phyloP scores from a whole-genome alignment of 1,140 invertebrate species.

The Planococcus citri region DNA sequence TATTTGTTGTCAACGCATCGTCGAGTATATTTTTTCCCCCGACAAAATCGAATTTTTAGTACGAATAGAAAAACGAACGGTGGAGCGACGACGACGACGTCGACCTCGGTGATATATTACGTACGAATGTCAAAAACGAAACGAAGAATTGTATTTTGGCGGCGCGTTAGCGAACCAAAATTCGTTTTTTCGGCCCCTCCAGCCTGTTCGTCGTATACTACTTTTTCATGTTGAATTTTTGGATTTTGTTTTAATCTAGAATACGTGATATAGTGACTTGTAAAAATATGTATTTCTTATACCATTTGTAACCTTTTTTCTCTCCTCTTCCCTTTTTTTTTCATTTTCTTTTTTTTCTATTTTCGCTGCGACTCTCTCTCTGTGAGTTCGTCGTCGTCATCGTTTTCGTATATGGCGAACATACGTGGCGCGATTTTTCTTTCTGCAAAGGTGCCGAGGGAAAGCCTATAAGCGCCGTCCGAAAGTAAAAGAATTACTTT shows the following conservation, averaged over 20 bases:
- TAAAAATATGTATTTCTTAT: conserved; percentile 1
- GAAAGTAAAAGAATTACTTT: conserved; percentile 4
- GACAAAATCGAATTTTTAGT: background rate
- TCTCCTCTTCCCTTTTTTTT: too few relatives aligned
- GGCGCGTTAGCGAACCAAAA: background rate
- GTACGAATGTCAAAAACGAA: background rate
- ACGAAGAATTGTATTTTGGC: background rate
- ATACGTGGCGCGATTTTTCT: too few relatives aligned
- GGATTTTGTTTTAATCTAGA: conserved; percentile 3
- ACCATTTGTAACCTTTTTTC: background rate
- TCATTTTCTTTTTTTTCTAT: too few relatives aligned
- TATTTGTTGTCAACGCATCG: background rate
- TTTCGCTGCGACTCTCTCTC: too few relatives aligned
- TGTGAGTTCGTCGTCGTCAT: too few relatives aligned
- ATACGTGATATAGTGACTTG: background rate
- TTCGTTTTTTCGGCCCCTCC: background rate
- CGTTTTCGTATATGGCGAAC: background rate
- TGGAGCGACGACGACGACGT: too few relatives aligned
- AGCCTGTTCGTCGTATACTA: too few relatives aligned
- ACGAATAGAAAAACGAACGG: background rate
- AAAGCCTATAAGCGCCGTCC: too few relatives aligned
- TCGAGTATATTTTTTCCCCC: background rate
- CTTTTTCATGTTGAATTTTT: background rate
- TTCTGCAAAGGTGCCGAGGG: too few relatives aligned
- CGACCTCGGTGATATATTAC: background rate